Conservation (phyloP, 2,113 vertebrate genomes). For the Nerophis ophidion region DNA sequence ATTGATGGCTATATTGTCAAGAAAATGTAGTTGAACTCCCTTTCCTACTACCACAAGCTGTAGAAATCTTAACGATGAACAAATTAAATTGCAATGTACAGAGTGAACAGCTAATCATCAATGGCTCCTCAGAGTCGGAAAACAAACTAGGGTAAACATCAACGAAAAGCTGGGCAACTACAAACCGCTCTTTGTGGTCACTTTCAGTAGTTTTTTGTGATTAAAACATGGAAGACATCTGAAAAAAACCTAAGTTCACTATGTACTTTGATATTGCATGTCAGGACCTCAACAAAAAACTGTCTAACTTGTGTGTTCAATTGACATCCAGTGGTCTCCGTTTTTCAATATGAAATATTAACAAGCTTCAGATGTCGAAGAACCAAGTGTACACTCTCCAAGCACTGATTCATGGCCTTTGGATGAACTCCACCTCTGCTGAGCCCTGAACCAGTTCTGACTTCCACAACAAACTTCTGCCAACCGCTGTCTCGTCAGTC, state of each 20-base stretch:
- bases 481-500: constrained; percentile 41
- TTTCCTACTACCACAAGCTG: no score
- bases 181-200: neutral
- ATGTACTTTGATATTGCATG: neutral
- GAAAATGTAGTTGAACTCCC: no score
- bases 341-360: neutral
- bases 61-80: no score
- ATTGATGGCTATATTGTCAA: no score
- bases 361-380: neutral
- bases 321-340: neutral
- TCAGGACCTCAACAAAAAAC: neutral
- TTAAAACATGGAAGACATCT: constrained; percentile 11
- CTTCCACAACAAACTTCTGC: constrained; percentile 24
- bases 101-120: no score
- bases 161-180: neutral
- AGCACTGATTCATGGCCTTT: constrained; percentile 19
- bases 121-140: neutral
- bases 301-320: neutral
- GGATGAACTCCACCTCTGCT: constrained; percentile 31
- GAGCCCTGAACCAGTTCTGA: constrained; percentile 15
- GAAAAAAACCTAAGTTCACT: constrained; percentile 5
- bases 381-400: neutral
- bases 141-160: neutral
- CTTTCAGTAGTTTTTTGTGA: neutral
- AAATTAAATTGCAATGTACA: no score